phyloP scores from a whole-genome alignment of 2,113 vertebrate species.

The Galemys pyrenaicus region DNA sequence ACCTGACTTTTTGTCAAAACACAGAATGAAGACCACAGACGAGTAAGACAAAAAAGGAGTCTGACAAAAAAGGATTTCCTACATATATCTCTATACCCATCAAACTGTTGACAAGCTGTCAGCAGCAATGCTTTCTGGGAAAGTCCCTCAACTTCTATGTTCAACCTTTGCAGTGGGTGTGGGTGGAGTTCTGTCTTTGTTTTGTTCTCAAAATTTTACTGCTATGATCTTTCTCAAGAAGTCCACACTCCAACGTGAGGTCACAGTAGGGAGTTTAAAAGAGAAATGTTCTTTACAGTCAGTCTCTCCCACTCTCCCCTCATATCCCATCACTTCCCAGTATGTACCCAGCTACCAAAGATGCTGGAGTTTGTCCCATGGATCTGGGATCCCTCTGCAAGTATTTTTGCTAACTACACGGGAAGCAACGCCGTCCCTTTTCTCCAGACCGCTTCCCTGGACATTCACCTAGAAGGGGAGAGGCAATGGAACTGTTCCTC shows the following conservation, averaged over 20 bases:
- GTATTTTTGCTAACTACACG: background rate
- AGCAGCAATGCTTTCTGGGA: too few relatives aligned
- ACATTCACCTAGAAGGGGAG: background rate
- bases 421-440: too few relatives aligned
- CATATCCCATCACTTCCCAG: too few relatives aligned
- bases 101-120: too few relatives aligned
- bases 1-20: too few relatives aligned
- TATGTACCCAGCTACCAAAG: fast-evolving
- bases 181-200: background rate
- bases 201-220: background rate
- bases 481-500: background rate
- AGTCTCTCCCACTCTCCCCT: background rate
- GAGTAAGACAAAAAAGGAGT: too few relatives aligned
- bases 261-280: background rate
- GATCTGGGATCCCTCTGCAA: background rate
- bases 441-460: background rate
- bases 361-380: background rate
- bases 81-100: too few relatives aligned
- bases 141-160: too few relatives aligned
- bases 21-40: too few relatives aligned
- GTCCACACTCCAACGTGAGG: background rate
- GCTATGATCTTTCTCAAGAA: background rate
- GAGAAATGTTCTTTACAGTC: background rate
- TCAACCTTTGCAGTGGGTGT: background rate
- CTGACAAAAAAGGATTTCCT: too few relatives aligned